Percentiles rank a stretch among this genome's conserved stretches.
Evolutionary conservation across 2,888 invertebrate genomes (phyloP).

Genomic region (Galeopsomyia nigrocyanea): DNA sequence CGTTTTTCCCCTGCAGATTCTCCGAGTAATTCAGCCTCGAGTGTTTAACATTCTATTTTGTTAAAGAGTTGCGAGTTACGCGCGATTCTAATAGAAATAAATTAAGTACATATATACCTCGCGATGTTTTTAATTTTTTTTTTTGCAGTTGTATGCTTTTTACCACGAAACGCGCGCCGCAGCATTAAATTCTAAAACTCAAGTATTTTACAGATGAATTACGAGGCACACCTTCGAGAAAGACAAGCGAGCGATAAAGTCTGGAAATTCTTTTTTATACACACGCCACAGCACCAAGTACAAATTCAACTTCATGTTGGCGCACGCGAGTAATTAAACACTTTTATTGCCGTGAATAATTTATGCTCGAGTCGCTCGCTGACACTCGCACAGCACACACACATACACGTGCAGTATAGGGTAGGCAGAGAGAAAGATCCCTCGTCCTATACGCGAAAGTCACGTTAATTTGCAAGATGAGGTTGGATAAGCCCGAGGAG

Average conservation of each 20-base stretch:
- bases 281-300: background rate
- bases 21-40: background rate
- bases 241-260: too few species aligned
- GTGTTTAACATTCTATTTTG: too few species aligned
- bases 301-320: background rate
- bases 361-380: constrained; percentile 20
- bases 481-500: constrained; percentile 40
- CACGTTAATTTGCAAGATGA: constrained; percentile 50
- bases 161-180: background rate
- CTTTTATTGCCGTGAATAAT: constrained; percentile 47
- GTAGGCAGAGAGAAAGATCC: constrained; percentile 5
- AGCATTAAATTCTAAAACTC: background rate
- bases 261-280: too few species aligned
- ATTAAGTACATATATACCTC: background rate
- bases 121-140: background rate
- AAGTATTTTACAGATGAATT: too few species aligned
- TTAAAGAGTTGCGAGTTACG: too few species aligned
- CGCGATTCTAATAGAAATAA: too few species aligned
- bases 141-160: background rate
- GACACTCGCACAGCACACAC: constrained; percentile 2
- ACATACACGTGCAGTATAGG: background rate
- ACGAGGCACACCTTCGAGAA: too few species aligned
- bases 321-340: constrained; percentile 40
- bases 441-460: constrained; percentile 30
- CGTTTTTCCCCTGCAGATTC: background rate